Evolutionary conservation across 2,797 vertebrate genomes (phyloP).

Genomic region (Erpetoichthys calabaricus): DNA sequence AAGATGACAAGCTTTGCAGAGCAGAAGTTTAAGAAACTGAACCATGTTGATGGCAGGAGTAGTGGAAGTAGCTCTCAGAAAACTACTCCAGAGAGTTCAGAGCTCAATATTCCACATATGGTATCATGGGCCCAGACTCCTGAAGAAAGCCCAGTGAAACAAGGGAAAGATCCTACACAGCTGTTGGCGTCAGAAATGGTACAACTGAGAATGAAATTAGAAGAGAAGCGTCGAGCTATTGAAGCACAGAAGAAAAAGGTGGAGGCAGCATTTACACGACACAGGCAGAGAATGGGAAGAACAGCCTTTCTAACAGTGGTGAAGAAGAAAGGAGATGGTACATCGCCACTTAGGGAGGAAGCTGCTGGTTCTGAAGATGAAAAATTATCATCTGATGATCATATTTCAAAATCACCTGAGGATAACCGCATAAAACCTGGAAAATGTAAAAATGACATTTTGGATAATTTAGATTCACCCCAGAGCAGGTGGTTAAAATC

Average conservation of each 20-base stretch:
- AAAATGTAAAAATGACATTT: constrained; percentile 54
- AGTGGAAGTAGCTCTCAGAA: constrained; percentile 80
- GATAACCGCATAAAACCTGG: constrained; percentile 43
- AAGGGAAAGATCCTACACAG: constrained; percentile 73
- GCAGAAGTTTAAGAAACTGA: constrained; percentile 79
- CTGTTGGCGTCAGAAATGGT: constrained; percentile 93
- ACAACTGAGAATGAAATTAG: constrained; percentile 83
- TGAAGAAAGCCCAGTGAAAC: constrained; percentile 60
- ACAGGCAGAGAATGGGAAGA: constrained; percentile 89
- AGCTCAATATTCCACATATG: constrained; percentile 72
- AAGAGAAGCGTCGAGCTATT: constrained; percentile 91
- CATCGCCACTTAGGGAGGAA: constrained; percentile 58
- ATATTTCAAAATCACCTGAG: constrained; percentile 18
- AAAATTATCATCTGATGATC: constrained; percentile 42
- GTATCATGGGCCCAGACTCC: constrained; percentile 82
- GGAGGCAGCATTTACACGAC: constrained; percentile 83
- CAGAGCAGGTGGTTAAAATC: constrained; percentile 60
- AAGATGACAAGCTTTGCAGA: constrained; percentile 96
- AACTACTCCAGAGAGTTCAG: constrained; percentile 83
- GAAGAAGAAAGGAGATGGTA: constrained; percentile 76
- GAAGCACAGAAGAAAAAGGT: constrained; percentile 97
- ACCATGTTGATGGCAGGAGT: constrained; percentile 66
- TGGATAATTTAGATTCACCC: constrained; percentile 56
- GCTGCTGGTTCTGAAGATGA: constrained; percentile 53
- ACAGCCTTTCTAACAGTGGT: constrained; percentile 89